Evolutionary conservation across 2,888 invertebrate genomes (phyloP), one percentile per base, ranked within the genome.

Genomic region (Heliothis peltigera): DNA sequence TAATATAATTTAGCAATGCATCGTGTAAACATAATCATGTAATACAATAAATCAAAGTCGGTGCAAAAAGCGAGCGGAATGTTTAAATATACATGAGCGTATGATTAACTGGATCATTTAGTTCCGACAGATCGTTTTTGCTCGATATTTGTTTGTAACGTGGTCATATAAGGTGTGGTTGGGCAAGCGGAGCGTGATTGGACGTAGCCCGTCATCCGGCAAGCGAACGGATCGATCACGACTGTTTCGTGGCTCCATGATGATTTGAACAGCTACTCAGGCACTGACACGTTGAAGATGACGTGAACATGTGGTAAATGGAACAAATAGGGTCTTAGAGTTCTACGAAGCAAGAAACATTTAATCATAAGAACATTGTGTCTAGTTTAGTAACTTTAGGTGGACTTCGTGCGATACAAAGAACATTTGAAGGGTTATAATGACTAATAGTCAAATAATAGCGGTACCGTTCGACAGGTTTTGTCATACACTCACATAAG

Each of bases 101-200:
- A 62, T 73, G 64, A 69, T 75, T 59, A 62, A 73, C 35, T 60
- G 52, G 35, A 68, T 57, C 59, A 59, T 48, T 53, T 57, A 64
- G 70, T 81, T 82, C 83, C 75, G 83, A 73, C 80, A 79, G 62
- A 74, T 60, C 32, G 67, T 81, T 82, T 80, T 79, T 80, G 43
- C 42, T 64, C 10, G 47, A 46, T 56, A 22, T 35, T 70, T 63
- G 56, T 67, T 55, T 51, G 47, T 51, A 55, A 43, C 43, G 59
- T 68, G 57, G 61, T 68, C 67, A 58, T 72, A 28, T 68, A 64
- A 64, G 66, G 67, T 54, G 54, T 55, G 70, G 61, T 77, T 70
- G 52, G 32, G 66, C 52, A 72, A 75, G 55, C 62, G 56, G 64
- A 66, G 71, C 80, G 74, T 84, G 77, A 65, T 70, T 19, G 52